Percentiles rank a stretch among this genome's conserved stretches.
These are phyloP conservation scores for Mesoligia furuncula DNA, from an alignment of 2,888 invertebrate species.

Conservation along the genomic window DNA sequence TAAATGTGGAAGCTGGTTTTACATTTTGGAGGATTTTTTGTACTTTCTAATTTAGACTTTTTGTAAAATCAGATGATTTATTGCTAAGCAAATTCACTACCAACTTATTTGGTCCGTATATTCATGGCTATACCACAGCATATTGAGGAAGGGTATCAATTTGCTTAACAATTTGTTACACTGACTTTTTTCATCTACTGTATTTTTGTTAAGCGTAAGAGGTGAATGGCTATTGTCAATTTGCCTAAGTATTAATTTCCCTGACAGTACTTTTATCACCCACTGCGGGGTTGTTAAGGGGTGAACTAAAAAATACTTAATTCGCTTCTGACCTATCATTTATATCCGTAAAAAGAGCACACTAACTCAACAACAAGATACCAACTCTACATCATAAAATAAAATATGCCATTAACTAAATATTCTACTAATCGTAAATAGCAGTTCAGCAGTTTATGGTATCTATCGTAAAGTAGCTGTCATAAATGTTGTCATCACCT, in stretches of 20 bases:
- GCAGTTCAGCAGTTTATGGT: slow-evolving; percentile 51
- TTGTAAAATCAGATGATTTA: neutral
- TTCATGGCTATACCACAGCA: neutral
- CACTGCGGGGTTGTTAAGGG: neutral
- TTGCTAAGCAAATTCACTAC: neutral
- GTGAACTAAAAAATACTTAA: neutral
- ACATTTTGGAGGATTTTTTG: neutral
- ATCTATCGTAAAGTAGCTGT: slow-evolving; percentile 46
- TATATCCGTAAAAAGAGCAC: slow-evolving; percentile 18
- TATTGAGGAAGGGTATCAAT: neutral
- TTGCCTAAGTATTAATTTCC: too few species aligned
- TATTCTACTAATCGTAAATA: slow-evolving; percentile 62
- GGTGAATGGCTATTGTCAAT: neutral
- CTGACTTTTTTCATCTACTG: neutral
- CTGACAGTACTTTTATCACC: neutral
- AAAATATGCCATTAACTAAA: slow-evolving; percentile 55
- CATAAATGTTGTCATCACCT: slow-evolving; percentile 44
- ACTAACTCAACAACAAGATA: slow-evolving; percentile 39
- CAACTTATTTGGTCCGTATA: neutral
- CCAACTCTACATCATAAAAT: slow-evolving; percentile 49
- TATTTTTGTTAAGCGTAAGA: neutral
- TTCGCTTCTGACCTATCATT: neutral
- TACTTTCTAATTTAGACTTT: neutral
- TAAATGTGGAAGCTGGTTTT: neutral
- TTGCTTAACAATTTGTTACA: neutral